Evolutionary conservation across 2,797 vertebrate species (phyloP).

Genomic region (Fratercula arctica): DNA sequence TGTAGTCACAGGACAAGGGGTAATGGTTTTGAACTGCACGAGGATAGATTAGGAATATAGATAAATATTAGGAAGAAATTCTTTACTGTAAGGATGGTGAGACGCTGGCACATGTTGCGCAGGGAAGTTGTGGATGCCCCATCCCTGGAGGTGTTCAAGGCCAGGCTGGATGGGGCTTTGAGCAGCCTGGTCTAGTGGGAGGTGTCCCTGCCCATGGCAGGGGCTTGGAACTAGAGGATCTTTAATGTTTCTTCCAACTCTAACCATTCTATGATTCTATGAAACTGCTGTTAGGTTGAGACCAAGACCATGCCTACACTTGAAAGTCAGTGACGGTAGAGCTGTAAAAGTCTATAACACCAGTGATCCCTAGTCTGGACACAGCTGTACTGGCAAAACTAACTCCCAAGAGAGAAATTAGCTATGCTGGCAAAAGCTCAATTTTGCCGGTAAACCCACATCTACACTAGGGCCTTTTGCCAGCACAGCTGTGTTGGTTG

Average conservation of each 20-base stretch:
- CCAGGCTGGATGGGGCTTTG: background rate
- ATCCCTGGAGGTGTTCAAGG: background rate
- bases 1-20: background rate
- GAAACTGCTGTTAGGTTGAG: background rate
- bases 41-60: background rate
- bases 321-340: background rate
- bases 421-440: constrained; percentile 53
- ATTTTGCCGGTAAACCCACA: constrained; percentile 32
- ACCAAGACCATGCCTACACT: fast-evolving
- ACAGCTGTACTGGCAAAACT: constrained; percentile 61
- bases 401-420: constrained; percentile 46
- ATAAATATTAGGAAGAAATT: background rate
- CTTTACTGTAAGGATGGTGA: background rate
- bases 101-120: background rate
- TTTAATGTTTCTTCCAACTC: background rate
- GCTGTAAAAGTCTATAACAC: background rate
- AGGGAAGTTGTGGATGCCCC: background rate
- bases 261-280: background rate
- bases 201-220: background rate
- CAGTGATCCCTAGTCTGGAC: constrained; percentile 7
- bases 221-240: background rate
- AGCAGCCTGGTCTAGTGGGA: background rate
- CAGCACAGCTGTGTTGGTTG: constrained; percentile 66
- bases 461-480: constrained; percentile 51
- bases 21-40: background rate